Evolutionary conservation across 2,797 vertebrate genomes (phyloP).

Genomic region (Cacajao melanocephalus): DNA sequence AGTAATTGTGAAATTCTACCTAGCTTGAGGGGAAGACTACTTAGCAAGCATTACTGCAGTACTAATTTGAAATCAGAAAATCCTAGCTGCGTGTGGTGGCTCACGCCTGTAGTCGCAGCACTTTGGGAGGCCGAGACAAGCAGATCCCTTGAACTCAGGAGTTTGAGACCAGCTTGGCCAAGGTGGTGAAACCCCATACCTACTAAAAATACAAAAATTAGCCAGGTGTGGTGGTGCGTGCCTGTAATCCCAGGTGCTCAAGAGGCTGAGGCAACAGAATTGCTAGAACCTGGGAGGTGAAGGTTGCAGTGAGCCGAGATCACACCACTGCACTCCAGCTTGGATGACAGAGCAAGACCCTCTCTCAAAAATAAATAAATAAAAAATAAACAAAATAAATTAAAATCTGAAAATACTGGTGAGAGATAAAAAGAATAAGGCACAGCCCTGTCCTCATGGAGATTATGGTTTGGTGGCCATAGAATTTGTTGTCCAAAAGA

Average conservation of each 20-base stretch:
- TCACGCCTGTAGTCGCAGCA: neutral
- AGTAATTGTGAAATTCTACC: neutral
- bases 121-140: neutral
- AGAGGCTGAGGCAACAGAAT: neutral
- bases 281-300: neutral
- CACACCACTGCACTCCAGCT: neutral
- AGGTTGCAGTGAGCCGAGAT: neutral
- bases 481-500: neutral
- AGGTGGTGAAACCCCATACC: neutral
- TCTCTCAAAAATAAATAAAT: neutral
- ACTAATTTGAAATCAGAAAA: neutral
- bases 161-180: neutral
- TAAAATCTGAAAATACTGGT: neutral
- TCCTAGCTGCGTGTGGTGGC: neutral
- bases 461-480: neutral
- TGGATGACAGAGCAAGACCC: neutral
- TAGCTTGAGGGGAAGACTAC: neutral
- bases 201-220: neutral
- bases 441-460: neutral
- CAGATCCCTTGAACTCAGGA: neutral
- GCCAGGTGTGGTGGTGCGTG: too few relatives aligned
- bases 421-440: neutral
- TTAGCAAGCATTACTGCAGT: neutral
- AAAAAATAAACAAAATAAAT: too few relatives aligned
- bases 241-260: neutral